Conservation (phyloP, 2,888 invertebrate species). For the Escarpia spicata region DNA sequence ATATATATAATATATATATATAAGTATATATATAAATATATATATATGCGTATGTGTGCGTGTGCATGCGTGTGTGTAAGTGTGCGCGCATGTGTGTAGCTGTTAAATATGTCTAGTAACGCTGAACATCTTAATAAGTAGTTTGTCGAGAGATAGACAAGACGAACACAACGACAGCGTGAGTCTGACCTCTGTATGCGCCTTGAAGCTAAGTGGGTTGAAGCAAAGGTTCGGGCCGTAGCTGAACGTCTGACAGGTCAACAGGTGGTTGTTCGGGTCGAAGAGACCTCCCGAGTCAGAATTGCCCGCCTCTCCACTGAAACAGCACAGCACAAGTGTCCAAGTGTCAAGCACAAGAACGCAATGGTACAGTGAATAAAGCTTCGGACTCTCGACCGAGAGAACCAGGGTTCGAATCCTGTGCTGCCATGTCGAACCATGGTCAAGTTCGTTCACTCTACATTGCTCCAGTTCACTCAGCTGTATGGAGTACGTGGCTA, state of each 20-base stretch:
- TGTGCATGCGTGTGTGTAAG: not conserved
- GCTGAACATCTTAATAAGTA: too few species aligned
- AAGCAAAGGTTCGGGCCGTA: slow-evolving; percentile 30
- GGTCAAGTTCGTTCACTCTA: too few species aligned
- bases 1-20: not conserved
- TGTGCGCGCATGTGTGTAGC: not conserved
- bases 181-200: not conserved
- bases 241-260: slow-evolving; percentile 32
- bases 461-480: too few species aligned
- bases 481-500: too few species aligned
- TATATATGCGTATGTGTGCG: slow-evolving; percentile 23
- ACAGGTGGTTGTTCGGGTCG: slow-evolving; percentile 31
- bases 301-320: not conserved
- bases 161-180: not conserved
- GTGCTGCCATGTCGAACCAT: too few species aligned
- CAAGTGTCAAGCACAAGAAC: not conserved
- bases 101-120: not conserved
- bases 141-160: too few species aligned
- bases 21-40: not conserved
- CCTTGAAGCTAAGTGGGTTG: slow-evolving; percentile 27
- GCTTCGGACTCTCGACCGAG: too few species aligned
- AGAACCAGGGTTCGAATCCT: too few species aligned
- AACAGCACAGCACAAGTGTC: not conserved
- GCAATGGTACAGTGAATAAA: too few species aligned
- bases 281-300: not conserved